Base-by-base conservation (phyloP, 2,797 vertebrate species). In the Garrulus glandarius region DNA sequence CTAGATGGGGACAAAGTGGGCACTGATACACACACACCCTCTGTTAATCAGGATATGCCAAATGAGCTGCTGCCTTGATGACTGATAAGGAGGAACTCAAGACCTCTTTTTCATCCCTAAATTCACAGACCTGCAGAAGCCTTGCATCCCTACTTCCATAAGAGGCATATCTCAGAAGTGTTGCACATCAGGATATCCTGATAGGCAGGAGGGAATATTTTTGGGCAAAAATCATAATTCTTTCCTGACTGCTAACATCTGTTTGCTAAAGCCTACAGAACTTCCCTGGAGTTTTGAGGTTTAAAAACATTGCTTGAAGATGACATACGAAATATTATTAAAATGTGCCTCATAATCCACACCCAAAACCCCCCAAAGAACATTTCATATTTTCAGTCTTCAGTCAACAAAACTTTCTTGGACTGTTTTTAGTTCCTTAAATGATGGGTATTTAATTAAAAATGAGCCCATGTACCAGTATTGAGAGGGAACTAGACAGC, bases 231-330 rank as follows among this genome's bases (percentile, higher is more conserved):
- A 90, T 96, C 85, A 67, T 97, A 94, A 90, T 92, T 96, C 96
- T 98, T 97, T 84, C 93, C 96, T 97, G 96, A 97, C 97, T 98
- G 84, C 84, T 98, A 97, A 98, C 98, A 98, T 97, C 98, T 98
- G 98, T 97, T 98, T 97, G 92, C 97, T 97, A 95, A 97, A 95
- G 89, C 96, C 96, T 95, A 94, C 96, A 97, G 92, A 95, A 95
- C 92, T 97, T 98, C 98, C 98, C 97, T 92, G 91, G 96, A 96
- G 97, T 95, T 80, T 84, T 98, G 97, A 98, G 98, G 95, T 98
- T 97, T 97, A 96, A 97, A 98, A 98, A 98, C 97, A 98, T 98
- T 97, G 78, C 97, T 96, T 96, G 94, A 97, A 96, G 96, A 98
- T 98, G 98, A 98, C 97, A 98, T 97, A 92, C 72, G 96, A 94